Conservation (phyloP, 2,113 vertebrate genomes). For the Tachuris rubrigastra region DNA sequence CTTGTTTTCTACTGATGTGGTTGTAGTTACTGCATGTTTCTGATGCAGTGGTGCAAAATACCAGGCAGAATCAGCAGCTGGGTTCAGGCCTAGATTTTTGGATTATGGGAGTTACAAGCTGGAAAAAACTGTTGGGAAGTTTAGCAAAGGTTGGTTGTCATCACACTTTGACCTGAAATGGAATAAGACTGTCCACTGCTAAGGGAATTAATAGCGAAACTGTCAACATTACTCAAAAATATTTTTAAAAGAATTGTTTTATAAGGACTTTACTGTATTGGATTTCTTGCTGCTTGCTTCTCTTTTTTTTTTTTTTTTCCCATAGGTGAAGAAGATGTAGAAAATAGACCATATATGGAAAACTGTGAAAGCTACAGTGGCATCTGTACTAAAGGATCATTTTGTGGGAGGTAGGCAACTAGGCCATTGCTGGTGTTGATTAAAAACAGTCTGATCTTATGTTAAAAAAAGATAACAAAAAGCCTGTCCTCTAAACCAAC, state of each 20-base stretch:
- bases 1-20: neutral
- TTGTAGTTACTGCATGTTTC: neutral
- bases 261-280: neutral
- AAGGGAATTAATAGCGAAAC: neutral
- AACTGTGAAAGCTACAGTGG: neutral
- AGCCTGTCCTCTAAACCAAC: slow-evolving; percentile 4
- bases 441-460: neutral
- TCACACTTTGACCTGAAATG: neutral
- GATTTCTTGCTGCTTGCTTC: neutral
- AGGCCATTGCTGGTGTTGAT: neutral
- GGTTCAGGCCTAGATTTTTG: neutral
- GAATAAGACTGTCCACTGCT: neutral
- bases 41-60: neutral
- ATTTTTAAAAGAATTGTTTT: neutral
- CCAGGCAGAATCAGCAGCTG: neutral
- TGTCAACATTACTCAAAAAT: neutral
- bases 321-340: neutral
- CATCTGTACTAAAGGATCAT: neutral
- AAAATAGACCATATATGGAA: neutral
- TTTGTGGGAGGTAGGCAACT: slow-evolving; percentile 1
- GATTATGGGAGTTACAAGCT: neutral
- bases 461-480: neutral
- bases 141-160: neutral
- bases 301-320: neutral
- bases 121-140: neutral